Evolutionary conservation across 1,140 invertebrate species (phyloP).

Genomic region (Brachystomella parvula): DNA sequence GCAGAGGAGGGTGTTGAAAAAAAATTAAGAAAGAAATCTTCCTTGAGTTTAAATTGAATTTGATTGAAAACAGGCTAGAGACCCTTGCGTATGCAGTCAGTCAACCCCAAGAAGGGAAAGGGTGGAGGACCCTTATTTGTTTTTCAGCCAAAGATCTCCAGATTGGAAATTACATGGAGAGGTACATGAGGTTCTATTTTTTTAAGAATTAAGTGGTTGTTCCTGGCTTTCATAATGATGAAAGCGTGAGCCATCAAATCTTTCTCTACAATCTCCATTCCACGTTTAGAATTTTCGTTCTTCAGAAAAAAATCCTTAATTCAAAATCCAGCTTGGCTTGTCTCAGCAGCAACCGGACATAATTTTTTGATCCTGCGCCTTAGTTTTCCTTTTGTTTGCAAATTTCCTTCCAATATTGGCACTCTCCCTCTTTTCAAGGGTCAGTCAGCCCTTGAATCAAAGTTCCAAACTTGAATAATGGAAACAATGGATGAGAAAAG

Average conservation of each 20-base stretch:
- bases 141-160: neutral
- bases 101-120: neutral
- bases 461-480: too few species aligned
- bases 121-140: conserved; percentile 5
- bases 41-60: neutral
- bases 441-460: too few species aligned
- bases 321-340: too few species aligned
- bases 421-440: too few species aligned
- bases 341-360: too few species aligned
- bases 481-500: too few species aligned
- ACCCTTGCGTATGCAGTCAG: neutral
- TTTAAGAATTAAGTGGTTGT: neutral
- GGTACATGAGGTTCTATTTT: conserved; percentile 1
- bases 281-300: too few species aligned
- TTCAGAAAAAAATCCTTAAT: too few species aligned
- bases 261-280: neutral
- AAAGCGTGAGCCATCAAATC: neutral
- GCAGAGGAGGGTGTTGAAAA: neutral
- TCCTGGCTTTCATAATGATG: conserved; percentile 1
- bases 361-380: too few species aligned
- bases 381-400: too few species aligned
- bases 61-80: conserved; percentile 3
- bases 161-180: neutral
- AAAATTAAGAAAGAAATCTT: neutral
- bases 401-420: too few species aligned